Evolutionary conservation across 2,113 vertebrate genomes (phyloP).

Genomic region (Raja brachyura): DNA sequence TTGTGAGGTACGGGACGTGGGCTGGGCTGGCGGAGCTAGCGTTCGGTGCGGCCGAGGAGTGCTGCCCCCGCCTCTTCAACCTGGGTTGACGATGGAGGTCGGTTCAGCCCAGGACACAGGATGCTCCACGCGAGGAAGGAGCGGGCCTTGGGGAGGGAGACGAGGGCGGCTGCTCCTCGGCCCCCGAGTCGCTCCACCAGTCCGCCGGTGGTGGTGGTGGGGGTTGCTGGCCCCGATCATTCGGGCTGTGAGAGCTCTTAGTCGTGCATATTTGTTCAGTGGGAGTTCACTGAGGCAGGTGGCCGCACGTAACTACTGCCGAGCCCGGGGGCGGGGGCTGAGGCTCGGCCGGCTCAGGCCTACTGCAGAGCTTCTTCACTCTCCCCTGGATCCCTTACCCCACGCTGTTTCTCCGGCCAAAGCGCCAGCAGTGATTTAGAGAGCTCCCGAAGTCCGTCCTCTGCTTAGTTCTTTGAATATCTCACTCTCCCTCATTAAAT

Average conservation of each 20-base stretch:
- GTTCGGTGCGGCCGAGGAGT: not conserved
- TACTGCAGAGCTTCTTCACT: not conserved
- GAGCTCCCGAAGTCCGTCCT: not conserved
- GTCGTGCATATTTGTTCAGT: too few species aligned
- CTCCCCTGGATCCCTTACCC: too few species aligned
- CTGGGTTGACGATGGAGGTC: not conserved
- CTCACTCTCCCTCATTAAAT: too few species aligned
- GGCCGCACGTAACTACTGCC: too few species aligned
- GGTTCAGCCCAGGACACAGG: not conserved
- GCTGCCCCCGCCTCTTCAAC: slow-evolving; percentile 37
- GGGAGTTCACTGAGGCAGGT: slow-evolving; percentile 19
- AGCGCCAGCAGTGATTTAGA: not conserved
- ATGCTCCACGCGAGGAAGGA: not conserved
- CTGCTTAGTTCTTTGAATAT: too few species aligned
- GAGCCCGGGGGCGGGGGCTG: not conserved
- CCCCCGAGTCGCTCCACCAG: slow-evolving; percentile 43
- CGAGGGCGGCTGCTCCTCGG: not conserved
- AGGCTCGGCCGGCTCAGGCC: not conserved
- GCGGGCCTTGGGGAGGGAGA: not conserved
- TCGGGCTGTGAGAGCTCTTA: slow-evolving; percentile 41
- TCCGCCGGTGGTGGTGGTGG: slow-evolving; percentile 41
- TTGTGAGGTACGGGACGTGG: not conserved
- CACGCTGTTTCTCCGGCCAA: not conserved
- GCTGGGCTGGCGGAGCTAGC: too few species aligned
- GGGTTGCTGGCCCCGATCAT: slow-evolving; percentile 36